Evolutionary conservation across 2,797 vertebrate species (phyloP), one percentile per base, ranked within the genome.

Genomic region (Xyrichtys novacula): DNA sequence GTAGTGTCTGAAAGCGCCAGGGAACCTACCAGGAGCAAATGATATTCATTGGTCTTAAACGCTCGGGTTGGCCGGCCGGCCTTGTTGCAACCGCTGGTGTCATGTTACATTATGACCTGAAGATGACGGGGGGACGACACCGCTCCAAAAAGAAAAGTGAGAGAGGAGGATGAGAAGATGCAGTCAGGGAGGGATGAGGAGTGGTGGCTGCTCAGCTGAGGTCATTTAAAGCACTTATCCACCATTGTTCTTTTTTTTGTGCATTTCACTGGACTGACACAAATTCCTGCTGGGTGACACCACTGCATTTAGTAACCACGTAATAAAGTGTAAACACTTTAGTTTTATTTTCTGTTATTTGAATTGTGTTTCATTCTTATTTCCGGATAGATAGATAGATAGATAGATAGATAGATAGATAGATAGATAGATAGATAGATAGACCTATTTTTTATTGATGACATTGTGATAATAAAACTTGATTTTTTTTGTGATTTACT

Each of bases 21-120:
- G 88, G 85, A 89, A 80, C 83, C 87, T 72, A 92, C 86, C 73
- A 71, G 84, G 87, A 93, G 92, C 89, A 92, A 93, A 93, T 93
- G 88, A 93, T 92, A 94, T 93, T 94, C 91, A 94, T 94, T 94
- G 92, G 91, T 91, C 91, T 93, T 92, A 94, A 94, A 92, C 74
- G 86, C 85, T 89, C 73, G 76, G 90, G 73, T 89, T 85, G 91
- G 89, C 86, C 46, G 76, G 84, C 80, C 70, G 74, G 84, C 80
- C 80, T 80, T 88, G 88, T 89, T 87, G 87, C 84, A 88, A 90
- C 88, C 85, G 63, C 84, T 54, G 79, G 90, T 92, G 92, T 93
- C 92, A 90, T 92, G 92, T 94, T 92, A 84, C 85, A 93, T 94
- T 92, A 94, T 91, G 91, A 90, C 90, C 92, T 87, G 78, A 87